Base-by-base conservation (phyloP, 2,888 invertebrate genomes). In the Parasteatoda lunata region DNA sequence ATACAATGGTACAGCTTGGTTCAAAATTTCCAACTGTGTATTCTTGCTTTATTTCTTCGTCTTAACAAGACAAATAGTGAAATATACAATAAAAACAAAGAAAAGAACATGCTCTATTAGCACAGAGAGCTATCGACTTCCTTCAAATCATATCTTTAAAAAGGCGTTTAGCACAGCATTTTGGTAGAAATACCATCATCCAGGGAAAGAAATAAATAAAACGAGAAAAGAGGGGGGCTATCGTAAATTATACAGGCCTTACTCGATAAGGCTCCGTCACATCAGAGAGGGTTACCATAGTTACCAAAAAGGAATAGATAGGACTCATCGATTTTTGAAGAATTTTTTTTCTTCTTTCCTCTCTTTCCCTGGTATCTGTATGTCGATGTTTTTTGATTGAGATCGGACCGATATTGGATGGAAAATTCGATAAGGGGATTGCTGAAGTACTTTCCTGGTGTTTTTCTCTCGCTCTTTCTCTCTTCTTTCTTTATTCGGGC, bases 181-280 rank as follows among this genome's bases (percentile, higher is more conserved):
- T 30, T 30, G 30, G 30, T 30, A 30, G 30, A 30, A 30, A 30
- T 30, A 2, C 30, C 30, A 30, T 30, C 30, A 30, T 30, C 30
- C 30, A 30, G 30, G 30, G 30, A 2, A 30, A 30, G 8, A 59
- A 59, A 59, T 13, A 8, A 7, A 59, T 13, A 59, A 59, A 54
- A 48, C 5, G 11, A 48, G 45, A 51, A 15, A 54, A 30, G 47
- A 64, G 8, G 72, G 81, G 77, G 68, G 77, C 77, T 82, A 77
- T 87, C 86, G 81, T 87, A 87, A 87, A 87, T 87, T 87, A 87
- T 87, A 84, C 84, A 78, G 52, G 65, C 51, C 75, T 11, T 45
- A 48, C 81, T 64, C 69, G 66, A 68, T 84, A 76, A 87, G 77
- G 81, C 81, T 81, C 82, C 75, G 81, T 82, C 86, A 87, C 81